These are phyloP conservation scores for Mastigias papua DNA, from an alignment of 30 jellyfish, hydroid and myxozoan genomes.

Conservation along the genomic window DNA sequence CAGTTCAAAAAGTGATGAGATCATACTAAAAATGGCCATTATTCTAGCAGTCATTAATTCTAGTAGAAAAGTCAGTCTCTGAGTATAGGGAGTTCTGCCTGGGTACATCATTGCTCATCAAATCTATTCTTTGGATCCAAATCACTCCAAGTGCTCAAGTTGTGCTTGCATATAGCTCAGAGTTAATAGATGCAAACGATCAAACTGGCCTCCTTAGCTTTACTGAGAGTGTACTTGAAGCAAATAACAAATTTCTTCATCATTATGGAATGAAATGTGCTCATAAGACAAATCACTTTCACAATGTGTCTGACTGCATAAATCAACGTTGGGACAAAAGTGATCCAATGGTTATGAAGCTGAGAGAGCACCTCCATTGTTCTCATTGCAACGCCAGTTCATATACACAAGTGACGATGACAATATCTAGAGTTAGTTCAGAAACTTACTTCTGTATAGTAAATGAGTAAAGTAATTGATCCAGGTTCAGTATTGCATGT, in stretches of 20 bases:
- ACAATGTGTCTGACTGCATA: background rate
- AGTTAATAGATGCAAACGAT: conserved; percentile 16
- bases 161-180: conserved; percentile 26
- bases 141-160: conserved; percentile 37
- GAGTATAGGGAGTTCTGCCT: background rate
- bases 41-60: background rate
- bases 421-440: no score
- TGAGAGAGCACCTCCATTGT: no score
- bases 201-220: conserved; percentile 7
- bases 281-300: background rate
- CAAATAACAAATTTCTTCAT: background rate
- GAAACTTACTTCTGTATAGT: no score
- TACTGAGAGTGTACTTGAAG: conserved; percentile 29
- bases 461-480: no score
- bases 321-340: conserved; percentile 4
- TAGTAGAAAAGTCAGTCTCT: background rate
- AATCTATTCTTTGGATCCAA: conserved; percentile 30
- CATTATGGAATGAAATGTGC: background rate
- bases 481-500: no score
- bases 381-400: no score
- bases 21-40: no score
- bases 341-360: background rate
- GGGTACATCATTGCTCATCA: background rate
- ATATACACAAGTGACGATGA: no score
- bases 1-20: no score